Conservation (phyloP, 37 sponge, comb jelly and placozoan species). For the Ianthella basta region DNA sequence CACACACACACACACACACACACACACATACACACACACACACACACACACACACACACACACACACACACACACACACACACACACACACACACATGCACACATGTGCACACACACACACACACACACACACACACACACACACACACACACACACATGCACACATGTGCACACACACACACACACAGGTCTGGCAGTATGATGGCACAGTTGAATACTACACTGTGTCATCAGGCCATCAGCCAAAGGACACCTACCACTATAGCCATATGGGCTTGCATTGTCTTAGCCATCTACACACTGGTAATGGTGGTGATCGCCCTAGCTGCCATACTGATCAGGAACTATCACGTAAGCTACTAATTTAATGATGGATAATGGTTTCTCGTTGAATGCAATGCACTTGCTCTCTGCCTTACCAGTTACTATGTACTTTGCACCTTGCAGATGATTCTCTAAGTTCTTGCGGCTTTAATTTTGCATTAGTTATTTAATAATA, state of each 20-base stretch:
- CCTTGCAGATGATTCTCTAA: no score
- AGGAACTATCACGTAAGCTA: no score
- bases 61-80: neutral
- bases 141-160: neutral
- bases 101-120: slow-evolving; percentile 5
- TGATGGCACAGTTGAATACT: slow-evolving; percentile 51
- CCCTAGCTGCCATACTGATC: no score
- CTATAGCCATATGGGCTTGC: slow-evolving; percentile 50
- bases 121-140: slow-evolving; percentile 8
- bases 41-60: no score
- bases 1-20: neutral
- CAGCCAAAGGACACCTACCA: slow-evolving; percentile 41
- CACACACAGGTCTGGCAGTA: slow-evolving; percentile 59
- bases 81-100: neutral
- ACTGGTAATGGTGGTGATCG: no score
- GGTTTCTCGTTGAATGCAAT: no score
- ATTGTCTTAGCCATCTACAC: slow-evolving; percentile 29
- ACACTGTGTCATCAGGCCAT: slow-evolving; percentile 31
- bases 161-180: neutral
- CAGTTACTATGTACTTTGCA: no score
- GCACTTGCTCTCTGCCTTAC: no score
- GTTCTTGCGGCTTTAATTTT: no score
- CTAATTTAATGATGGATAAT: no score
- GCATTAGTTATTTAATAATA: no score
- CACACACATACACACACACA: neutral